Conservation (phyloP, 2,113 vertebrate genomes). For the Malurus melanocephalus region DNA sequence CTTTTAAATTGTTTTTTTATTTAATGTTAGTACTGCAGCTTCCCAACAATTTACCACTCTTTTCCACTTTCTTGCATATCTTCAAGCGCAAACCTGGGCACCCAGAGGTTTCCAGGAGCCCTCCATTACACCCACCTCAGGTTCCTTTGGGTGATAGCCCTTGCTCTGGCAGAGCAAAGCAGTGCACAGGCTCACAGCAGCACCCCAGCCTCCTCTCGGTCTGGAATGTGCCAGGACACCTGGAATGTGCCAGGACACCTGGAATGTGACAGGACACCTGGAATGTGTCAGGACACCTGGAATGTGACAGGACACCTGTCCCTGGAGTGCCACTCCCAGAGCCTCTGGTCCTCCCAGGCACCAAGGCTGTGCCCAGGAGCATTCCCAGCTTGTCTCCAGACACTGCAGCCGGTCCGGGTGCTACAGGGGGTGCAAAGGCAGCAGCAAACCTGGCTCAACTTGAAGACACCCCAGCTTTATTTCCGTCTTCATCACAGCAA, state of each 20-base stretch:
- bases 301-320: background rate
- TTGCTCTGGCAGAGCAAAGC: background rate
- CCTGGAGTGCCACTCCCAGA: background rate
- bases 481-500: background rate
- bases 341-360: background rate
- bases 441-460: background rate
- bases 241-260: background rate
- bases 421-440: background rate
- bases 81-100: background rate
- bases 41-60: background rate
- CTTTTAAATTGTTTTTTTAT: background rate
- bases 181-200: accelerated
- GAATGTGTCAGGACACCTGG: background rate
- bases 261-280: background rate
- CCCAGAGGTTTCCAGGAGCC: background rate
- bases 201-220: background rate
- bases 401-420: accelerated
- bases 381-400: background rate
- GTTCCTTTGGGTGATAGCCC: background rate
- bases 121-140: background rate
- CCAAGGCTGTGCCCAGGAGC: accelerated
- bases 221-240: background rate
- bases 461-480: background rate
- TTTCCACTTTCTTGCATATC: background rate
- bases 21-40: background rate